Base-by-base conservation (phyloP, 2,888 invertebrate genomes). In the Zootermopsis nevadensis region DNA sequence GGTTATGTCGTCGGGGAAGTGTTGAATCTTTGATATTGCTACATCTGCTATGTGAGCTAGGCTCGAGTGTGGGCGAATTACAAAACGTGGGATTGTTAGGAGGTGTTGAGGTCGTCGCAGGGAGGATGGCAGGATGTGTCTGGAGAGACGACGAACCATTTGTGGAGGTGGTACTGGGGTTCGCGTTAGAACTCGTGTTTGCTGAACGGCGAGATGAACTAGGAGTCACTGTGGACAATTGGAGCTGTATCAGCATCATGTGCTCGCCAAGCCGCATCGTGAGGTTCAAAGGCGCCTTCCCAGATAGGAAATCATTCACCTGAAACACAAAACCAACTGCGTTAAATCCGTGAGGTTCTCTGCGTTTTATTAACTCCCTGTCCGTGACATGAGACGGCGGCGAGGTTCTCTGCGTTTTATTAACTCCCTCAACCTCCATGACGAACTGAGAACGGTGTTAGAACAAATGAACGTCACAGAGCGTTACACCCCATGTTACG, bases 181-280 rank as follows among this genome's bases (percentile, higher is more conserved):
- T 77, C 82, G 82, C 83, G 86, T 84, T 33, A 53, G 83, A 88
- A 24, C 3, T 55, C 86, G 85, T 89, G 86, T 86, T 87, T 87
- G 87, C 90, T 89, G 86, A 89, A 87, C 84, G 83, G 19, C 83
- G 81, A 10, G 86, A 81, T n/a, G 91, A 91, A 55, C 85, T 85
- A 6, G 95, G 93, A 87, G 94, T 94, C 24, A 97, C 94, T 22
- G 97, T 97, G 87, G 98, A 98, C 86, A 98, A 91, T 90, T 98
- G 98, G 84, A 98, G 91, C 89, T 98, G 98, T 85, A 98, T 98
- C 87, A 98, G 92, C 98, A 98, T 98, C 97, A 98, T 97, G 91
- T 98, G 98, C 89, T 98, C 98, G 83, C 98, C 98, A 84, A 98
- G 91, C 86, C 98, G 94, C 97, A 98, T 98, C 86, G 98, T 98